Evolutionary conservation across 1,140 invertebrate genomes (phyloP), one percentile per base, ranked within the genome.

Genomic region (Colletes gigas): DNA sequence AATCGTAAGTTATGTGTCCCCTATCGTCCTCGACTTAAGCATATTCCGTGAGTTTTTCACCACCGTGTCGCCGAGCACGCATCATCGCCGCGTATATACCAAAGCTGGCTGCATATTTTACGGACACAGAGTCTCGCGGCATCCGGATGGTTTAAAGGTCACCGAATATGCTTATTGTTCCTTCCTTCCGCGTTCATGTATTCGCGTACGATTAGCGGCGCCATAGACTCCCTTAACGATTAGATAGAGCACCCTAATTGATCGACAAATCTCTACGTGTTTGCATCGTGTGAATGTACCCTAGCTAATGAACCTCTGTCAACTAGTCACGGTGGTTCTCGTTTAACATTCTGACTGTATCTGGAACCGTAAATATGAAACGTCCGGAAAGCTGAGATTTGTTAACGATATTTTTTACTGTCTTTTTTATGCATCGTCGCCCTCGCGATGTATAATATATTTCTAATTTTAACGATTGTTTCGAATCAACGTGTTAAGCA

Each of bases 1-100:
- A 93, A 92, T 88, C 92, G 93, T 93, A 93, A 93, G 93, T 93
- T 87, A 67, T 84, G 75, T 74, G 85, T 60, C 69, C 74, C 83
- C 66, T 78, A 57, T 77, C 66, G 78, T 68, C 75, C 65, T 57
- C 74, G 65, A 68, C 3, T 12, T 30, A 41, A 78, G 76, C 83
- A 71, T 76, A 67, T 85, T 84, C 67, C 47, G 41, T 81, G 66
- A 74, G 41, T 77, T 77, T 73, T 73, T 68, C 14, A 12, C 17
- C 78, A 19, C 52, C 17, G 17, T 41, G 7, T 60, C 9, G 5
- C n/a, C 73, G n/a, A 19, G 17, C n/a, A 7, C 4, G 30, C 30
- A 30, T 30, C 30, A 30, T 30, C 30, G 30, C 30, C 30, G 30
- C 30, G 30, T 30, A n/a, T n/a, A n/a, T n/a, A 30, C 30, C 30